These are phyloP conservation scores for Zele albiditarsus DNA, from an alignment of 2,888 invertebrate genomes.

Conservation along the genomic window DNA sequence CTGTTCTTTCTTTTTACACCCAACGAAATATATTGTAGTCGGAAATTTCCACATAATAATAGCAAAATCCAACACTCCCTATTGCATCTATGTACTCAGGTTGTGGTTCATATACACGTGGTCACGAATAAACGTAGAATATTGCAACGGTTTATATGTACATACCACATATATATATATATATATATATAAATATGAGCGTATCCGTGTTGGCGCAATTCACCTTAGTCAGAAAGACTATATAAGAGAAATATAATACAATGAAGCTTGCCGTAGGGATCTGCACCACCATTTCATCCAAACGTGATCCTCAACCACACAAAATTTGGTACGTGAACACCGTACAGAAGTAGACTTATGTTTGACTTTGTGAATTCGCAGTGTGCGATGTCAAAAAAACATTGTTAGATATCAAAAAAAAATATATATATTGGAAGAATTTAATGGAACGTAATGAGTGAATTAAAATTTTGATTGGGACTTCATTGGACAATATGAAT, in stretches of 20 bases:
- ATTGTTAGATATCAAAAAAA: neutral
- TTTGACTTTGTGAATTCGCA: neutral
- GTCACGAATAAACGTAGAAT: slow-evolving; percentile 40
- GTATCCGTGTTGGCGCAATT: slow-evolving; percentile 3
- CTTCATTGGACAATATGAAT: too few relatives aligned
- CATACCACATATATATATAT: neutral
- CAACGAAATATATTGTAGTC: neutral
- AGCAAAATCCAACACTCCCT: neutral
- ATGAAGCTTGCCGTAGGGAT: slow-evolving; percentile 48
- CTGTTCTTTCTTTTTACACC: neutral
- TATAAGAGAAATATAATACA: neutral
- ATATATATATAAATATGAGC: neutral
- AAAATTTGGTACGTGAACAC: slow-evolving; percentile 67
- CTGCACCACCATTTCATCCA: slow-evolving; percentile 68
- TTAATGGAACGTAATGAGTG: too few relatives aligned
- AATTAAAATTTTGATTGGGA: too few relatives aligned
- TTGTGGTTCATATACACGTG: slow-evolving; percentile 46
- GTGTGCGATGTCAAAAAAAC: neutral
- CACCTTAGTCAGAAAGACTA: neutral
- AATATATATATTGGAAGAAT: too few relatives aligned
- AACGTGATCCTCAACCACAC: slow-evolving; percentile 71
- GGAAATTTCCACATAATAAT: neutral
- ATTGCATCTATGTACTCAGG: neutral
- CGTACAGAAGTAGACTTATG: slow-evolving; percentile 22
- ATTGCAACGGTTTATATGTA: neutral